Evolutionary conservation across 2,888 invertebrate species (phyloP), one percentile per base, ranked within the genome.

Genomic region (Parnassius orleans): DNA sequence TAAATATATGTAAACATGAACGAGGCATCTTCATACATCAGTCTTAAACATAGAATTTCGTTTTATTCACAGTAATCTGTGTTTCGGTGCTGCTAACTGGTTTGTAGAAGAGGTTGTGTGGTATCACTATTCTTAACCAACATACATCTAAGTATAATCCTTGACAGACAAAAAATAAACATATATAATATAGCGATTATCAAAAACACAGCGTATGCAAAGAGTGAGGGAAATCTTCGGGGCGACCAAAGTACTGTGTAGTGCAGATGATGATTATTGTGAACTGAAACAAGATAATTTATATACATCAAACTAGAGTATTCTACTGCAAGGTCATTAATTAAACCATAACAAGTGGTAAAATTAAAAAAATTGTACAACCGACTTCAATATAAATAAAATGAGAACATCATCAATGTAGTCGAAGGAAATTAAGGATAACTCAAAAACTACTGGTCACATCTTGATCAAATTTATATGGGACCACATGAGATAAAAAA

Each of bases 181-280:
- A 64, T 58, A 50, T 69, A 71, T 10, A 68, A 46, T 2, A 63
- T 24, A 0, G 69, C 52, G 2, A 68, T 50, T 3, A 72, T 47
- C 46, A 81, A 69, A 50, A 93, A 72, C 3, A 80, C 74, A 57
- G 92, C 68, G 70, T 95, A 95, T 55, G 91, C 75, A 59, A 78
- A 82, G 19, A 96, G 84, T 73, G 94, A 93, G 1, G 90, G 86
- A 76, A 96, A 96, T 74, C 97, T 92, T 66, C 92, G 89, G 57
- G 96, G 95, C 47, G 95, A 93, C 96, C 96, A 96, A 62, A 96
- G 90, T 46, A 96, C 94, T n/a, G 95, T 94, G 81, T 96, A 96
- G 58, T 92, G 91, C 69, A 95, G 71, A 44, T 87, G 82, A 68
- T 92, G 91, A 66, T 92, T 92, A 78, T 85, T 83, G 68, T 90